These are phyloP conservation scores for Myzus persicae DNA, from an alignment of 1,140 invertebrate genomes.

Conservation along the genomic window DNA sequence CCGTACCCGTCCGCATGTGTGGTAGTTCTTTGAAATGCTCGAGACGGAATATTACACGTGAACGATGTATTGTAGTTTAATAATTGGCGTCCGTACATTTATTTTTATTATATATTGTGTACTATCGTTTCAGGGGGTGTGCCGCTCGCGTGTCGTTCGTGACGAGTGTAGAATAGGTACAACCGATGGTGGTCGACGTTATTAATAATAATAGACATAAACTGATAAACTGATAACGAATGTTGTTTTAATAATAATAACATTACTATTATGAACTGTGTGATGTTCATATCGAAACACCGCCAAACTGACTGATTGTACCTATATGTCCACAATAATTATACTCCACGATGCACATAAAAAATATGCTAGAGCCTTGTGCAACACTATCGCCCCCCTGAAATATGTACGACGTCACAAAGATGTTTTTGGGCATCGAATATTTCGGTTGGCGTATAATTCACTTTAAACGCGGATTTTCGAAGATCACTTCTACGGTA, in stretches of 20 bases:
- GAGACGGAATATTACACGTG: neutral
- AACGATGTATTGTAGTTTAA: neutral
- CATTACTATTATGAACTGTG: neutral
- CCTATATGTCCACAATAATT: too few relatives aligned
- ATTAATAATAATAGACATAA: neutral
- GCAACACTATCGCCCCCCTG: too few relatives aligned
- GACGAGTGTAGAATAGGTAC: neutral
- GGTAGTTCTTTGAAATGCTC: neutral
- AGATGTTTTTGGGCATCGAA: neutral
- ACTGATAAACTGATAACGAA: neutral
- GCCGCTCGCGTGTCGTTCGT: neutral
- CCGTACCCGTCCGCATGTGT: neutral
- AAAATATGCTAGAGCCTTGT: too few relatives aligned
- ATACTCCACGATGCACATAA: too few relatives aligned
- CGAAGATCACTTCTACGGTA: neutral
- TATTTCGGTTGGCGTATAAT: rapidly evolving
- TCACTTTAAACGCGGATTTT: neutral
- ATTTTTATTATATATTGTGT: neutral
- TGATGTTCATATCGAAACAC: neutral
- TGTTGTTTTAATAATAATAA: neutral
- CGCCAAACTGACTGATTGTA: neutral
- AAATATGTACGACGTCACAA: too few relatives aligned
- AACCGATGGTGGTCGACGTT: neutral
- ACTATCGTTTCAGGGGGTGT: neutral
- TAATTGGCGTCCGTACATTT: neutral